These are phyloP conservation scores for Cephonodes hylas DNA, from an alignment of 2,888 invertebrate genomes.

Conservation along the genomic window DNA sequence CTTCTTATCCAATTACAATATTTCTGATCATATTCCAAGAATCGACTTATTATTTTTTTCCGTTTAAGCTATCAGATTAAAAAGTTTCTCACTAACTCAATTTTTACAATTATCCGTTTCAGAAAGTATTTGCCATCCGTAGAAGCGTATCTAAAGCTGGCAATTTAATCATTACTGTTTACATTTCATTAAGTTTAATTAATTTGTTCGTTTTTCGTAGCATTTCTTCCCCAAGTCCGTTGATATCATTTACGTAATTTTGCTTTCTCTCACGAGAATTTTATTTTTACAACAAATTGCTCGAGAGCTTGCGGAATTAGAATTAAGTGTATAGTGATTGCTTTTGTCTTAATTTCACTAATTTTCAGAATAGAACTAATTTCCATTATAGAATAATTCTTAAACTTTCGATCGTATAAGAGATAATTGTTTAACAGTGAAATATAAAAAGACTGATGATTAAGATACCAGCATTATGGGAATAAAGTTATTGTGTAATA, in stretches of 20 bases:
- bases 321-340: not conserved
- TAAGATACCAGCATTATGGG: too few species aligned
- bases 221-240: not conserved
- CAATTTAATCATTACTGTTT: not conserved
- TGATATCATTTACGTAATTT: not conserved
- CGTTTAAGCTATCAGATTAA: not conserved
- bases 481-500: too few species aligned
- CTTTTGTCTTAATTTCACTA: not conserved
- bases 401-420: too few species aligned
- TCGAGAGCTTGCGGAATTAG: not conserved
- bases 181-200: conserved; percentile 1
- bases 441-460: too few species aligned
- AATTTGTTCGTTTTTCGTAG: not conserved
- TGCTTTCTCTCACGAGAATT: not conserved
- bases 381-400: too few species aligned
- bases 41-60: too few species aligned
- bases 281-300: conserved; percentile 1
- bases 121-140: not conserved
- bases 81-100: not conserved
- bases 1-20: too few species aligned
- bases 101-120: not conserved
- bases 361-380: too few species aligned
- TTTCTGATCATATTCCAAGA: too few species aligned
- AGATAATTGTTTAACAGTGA: too few species aligned
- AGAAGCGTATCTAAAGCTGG: not conserved